Percentiles rank a stretch among this genome's conserved stretches.
Conservation (phyloP, 1,140 invertebrate genomes). For the Orussus abietinus region DNA sequence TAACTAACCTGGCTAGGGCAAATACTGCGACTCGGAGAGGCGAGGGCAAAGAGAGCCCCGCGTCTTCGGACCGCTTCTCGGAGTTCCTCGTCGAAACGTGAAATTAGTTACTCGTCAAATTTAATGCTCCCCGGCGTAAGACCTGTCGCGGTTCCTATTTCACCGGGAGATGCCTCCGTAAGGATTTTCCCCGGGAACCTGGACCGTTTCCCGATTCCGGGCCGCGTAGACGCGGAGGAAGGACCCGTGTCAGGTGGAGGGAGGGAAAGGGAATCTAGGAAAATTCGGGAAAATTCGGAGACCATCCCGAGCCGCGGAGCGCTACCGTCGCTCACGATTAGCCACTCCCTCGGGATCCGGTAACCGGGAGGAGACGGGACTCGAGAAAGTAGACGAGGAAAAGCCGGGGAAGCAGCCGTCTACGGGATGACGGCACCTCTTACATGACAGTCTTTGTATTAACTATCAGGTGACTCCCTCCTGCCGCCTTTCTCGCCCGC, state of each 20-base stretch:
- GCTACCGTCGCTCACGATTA: slow-evolving; percentile 46
- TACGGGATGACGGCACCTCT: slow-evolving; percentile 30
- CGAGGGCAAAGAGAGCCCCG: background rate
- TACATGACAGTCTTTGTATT: slow-evolving; percentile 42
- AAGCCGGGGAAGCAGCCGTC: slow-evolving; percentile 23
- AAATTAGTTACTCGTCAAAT: too few species aligned
- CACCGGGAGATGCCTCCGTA: too few species aligned
- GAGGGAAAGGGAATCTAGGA: slow-evolving; percentile 2
- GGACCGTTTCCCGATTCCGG: too few species aligned
- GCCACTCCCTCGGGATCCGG: slow-evolving; percentile 36
- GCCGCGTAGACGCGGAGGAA: background rate
- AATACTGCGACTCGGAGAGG: slow-evolving; percentile 29
- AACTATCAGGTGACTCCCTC: slow-evolving; percentile 40
- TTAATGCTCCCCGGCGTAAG: too few species aligned
- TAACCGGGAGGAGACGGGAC: slow-evolving; percentile 26
- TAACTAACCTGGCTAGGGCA: slow-evolving; percentile 36
- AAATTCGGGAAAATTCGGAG: slow-evolving; percentile 5
- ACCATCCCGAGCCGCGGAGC: slow-evolving; percentile 30
- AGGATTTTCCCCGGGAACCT: too few species aligned
- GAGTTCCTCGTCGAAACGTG: too few species aligned
- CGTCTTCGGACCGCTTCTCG: too few species aligned
- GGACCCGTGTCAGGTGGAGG: background rate
- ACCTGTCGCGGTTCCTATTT: too few species aligned
- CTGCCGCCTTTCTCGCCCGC: slow-evolving; percentile 23
- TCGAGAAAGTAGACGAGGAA: slow-evolving; percentile 11